These are phyloP conservation scores for Entomobrya proxima DNA, from an alignment of 2,888 invertebrate species.

Conservation along the genomic window DNA sequence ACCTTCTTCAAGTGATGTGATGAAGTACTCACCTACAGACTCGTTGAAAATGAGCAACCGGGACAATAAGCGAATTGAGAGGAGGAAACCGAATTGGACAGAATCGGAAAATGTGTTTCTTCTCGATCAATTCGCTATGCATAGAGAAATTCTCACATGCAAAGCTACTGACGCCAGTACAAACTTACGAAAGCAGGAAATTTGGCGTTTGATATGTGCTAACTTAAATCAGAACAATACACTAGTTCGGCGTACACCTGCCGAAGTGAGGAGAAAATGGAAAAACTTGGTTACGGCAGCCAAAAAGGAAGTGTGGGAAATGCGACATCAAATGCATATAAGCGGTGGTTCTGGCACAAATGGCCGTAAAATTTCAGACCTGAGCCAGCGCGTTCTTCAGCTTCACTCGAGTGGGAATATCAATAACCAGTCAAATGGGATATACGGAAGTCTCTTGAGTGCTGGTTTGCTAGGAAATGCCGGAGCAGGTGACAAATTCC, in stretches of 20 bases:
- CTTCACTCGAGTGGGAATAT: constrained; percentile 73
- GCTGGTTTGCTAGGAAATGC: constrained; percentile 64
- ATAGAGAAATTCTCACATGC: constrained; percentile 75
- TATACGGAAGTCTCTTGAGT: constrained; percentile 66
- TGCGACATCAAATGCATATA: constrained; percentile 73
- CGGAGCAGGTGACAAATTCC: constrained; percentile 64
- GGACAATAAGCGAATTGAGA: constrained; percentile 68
- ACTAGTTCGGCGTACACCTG: constrained; percentile 74
- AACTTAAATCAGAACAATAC: constrained; percentile 75
- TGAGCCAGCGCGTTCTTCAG: constrained; percentile 75
- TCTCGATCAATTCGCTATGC: constrained; percentile 74
- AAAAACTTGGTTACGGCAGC: constrained; percentile 75
- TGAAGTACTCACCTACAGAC: constrained; percentile 72
- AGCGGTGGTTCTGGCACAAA: constrained; percentile 68
- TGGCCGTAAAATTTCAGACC: constrained; percentile 74
- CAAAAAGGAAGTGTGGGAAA: constrained; percentile 75
- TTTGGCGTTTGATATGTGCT: constrained; percentile 75
- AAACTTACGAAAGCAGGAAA: constrained; percentile 75
- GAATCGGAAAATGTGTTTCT: constrained; percentile 75
- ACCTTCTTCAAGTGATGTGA: constrained; percentile 66
- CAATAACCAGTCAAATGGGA: constrained; percentile 65
- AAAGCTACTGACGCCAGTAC: constrained; percentile 75
- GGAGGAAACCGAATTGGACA: constrained; percentile 69
- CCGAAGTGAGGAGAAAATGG: constrained; percentile 75
- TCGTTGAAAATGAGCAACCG: constrained; percentile 68